These are phyloP conservation scores for Scaptomyza reducta DNA, from an alignment of 2,888 invertebrate species.

Conservation along the genomic window DNA sequence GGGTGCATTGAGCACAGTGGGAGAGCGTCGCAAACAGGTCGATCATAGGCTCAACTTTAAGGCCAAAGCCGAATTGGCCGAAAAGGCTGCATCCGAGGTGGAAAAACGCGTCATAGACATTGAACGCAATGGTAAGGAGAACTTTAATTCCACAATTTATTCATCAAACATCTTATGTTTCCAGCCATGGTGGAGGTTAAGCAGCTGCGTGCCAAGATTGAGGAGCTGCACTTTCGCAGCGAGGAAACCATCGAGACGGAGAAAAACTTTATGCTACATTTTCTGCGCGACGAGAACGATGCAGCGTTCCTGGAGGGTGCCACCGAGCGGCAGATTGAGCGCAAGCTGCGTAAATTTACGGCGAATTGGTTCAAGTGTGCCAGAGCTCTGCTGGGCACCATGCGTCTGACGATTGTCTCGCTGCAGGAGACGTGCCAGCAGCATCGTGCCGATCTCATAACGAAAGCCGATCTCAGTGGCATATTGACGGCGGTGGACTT, in stretches of 20 bases:
- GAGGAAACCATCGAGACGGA: constrained; percentile 85
- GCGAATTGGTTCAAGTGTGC: constrained; percentile 86
- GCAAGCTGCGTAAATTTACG: constrained; percentile 84
- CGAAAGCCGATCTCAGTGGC: constrained; percentile 85
- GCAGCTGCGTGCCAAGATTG: constrained; percentile 84
- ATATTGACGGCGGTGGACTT: constrained; percentile 86
- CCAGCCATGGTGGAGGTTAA: constrained; percentile 76
- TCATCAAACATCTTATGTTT: background rate
- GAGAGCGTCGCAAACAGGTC: constrained; percentile 45
- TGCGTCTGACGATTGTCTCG: constrained; percentile 85
- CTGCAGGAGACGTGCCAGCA: constrained; percentile 84
- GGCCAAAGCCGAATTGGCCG: constrained; percentile 81
- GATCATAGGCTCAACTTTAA: constrained; percentile 79
- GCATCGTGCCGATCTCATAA: constrained; percentile 77
- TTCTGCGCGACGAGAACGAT: constrained; percentile 72
- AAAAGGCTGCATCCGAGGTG: constrained; percentile 77
- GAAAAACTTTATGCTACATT: constrained; percentile 84
- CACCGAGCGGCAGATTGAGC: constrained; percentile 80
- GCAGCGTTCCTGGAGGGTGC: constrained; percentile 69
- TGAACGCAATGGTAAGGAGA: constrained; percentile 61
- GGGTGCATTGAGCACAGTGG: constrained; percentile 12
- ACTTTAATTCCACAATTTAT: background rate
- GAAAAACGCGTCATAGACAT: constrained; percentile 68
- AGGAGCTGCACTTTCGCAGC: constrained; percentile 85
- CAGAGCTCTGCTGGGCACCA: constrained; percentile 85